Evolutionary conservation across 2,888 invertebrate species (phyloP).

Genomic region (Leuctra nigra): DNA sequence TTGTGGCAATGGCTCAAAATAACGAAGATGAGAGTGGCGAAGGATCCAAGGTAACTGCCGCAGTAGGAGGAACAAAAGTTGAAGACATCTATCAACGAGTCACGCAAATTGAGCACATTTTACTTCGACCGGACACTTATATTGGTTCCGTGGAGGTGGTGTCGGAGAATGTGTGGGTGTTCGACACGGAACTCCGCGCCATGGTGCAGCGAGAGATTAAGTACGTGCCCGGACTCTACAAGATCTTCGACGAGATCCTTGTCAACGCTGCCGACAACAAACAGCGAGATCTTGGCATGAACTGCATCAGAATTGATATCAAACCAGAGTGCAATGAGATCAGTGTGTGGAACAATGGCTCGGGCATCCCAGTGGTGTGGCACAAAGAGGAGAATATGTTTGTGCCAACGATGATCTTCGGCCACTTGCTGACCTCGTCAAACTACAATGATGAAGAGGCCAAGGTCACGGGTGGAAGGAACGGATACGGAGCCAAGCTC

Average conservation of each 20-base stretch:
- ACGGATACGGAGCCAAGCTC: slow-evolving; percentile 98
- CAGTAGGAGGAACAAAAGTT: too few species aligned
- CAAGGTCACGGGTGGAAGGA: slow-evolving; percentile 91
- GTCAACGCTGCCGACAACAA: slow-evolving; percentile 99
- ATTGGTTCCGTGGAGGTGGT: slow-evolving; percentile 87
- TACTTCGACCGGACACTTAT: slow-evolving; percentile 96
- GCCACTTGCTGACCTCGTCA: slow-evolving; percentile 94
- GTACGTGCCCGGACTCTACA: slow-evolving; percentile 96
- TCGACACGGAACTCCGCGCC: slow-evolving; percentile 59
- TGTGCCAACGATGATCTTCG: slow-evolving; percentile 99
- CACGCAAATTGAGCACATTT: slow-evolving; percentile 94
- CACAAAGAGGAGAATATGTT: slow-evolving; percentile 97
- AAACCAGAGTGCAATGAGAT: slow-evolving; percentile 74
- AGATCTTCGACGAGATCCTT: slow-evolving; percentile 99
- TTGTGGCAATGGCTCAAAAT: too few species aligned
- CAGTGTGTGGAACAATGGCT: slow-evolving; percentile 94
- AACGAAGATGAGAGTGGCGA: too few species aligned
- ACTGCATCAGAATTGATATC: slow-evolving; percentile 85
- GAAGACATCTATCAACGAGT: slow-evolving; percentile 99
- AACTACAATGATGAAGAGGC: slow-evolving; percentile 98
- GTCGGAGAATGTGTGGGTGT: slow-evolving; percentile 89
- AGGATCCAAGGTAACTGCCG: too few species aligned
- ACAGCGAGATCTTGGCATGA: slow-evolving; percentile 87
- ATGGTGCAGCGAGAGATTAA: slow-evolving; percentile 84
- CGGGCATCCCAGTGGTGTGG: slow-evolving; percentile 94